These are phyloP conservation scores for Conomelus anceps DNA, from an alignment of 2,888 invertebrate genomes.

Conservation along the genomic window DNA sequence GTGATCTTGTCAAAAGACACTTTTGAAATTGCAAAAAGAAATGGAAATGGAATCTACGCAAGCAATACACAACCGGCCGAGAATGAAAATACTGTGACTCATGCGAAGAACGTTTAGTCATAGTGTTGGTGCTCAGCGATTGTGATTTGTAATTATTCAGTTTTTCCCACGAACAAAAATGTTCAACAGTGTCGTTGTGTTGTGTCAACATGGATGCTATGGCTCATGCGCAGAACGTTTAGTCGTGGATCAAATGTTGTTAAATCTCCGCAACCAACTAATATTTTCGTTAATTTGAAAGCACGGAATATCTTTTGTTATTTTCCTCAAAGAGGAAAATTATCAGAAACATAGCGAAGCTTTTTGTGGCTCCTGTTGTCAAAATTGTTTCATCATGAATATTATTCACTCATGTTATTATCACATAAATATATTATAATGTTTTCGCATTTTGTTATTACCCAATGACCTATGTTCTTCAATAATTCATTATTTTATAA, in stretches of 20 bases:
- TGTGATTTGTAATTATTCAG: slow-evolving; percentile 3
- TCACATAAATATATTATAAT: not conserved
- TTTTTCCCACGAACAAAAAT: not conserved
- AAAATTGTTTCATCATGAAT: not conserved
- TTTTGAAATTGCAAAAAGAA: not conserved
- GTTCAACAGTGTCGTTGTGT: slow-evolving; percentile 1
- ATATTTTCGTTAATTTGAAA: not conserved
- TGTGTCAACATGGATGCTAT: not conserved
- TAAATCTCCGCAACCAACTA: not conserved
- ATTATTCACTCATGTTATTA: not conserved
- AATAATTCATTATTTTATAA: not conserved
- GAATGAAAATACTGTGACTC: not conserved
- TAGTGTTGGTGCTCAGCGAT: not conserved
- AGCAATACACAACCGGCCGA: not conserved
- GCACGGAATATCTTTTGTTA: not conserved
- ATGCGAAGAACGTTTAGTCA: slow-evolving; percentile 23
- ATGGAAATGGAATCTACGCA: not conserved
- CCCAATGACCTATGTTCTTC: not conserved
- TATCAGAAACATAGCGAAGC: not conserved
- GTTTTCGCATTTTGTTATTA: not conserved
- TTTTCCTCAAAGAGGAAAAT: not conserved
- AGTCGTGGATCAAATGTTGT: slow-evolving; percentile 17
- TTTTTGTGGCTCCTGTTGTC: not conserved
- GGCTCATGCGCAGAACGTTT: slow-evolving; percentile 23
- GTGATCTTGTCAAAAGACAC: not conserved